Conservation (phyloP, 2,113 vertebrate genomes). For the Gopherus flavomarginatus region DNA sequence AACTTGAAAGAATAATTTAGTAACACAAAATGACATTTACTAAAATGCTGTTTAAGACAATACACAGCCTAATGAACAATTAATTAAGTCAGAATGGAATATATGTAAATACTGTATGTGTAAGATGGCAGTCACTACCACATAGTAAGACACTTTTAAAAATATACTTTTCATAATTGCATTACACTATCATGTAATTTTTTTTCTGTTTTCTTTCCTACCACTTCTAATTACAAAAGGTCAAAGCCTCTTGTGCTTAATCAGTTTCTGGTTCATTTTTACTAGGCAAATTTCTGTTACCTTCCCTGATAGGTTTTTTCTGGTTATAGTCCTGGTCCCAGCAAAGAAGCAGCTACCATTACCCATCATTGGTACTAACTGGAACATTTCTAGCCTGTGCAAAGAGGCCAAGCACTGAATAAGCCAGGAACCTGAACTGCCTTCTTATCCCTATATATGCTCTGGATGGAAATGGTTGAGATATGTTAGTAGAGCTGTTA, state of each 20-base stretch:
- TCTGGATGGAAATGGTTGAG: background rate
- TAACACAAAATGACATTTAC: rapidly evolving
- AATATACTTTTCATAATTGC: background rate
- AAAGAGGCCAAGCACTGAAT: background rate
- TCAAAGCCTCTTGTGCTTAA: background rate
- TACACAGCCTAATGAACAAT: background rate
- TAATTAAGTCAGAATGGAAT: background rate
- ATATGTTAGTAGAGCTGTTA: too few relatives aligned
- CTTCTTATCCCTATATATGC: background rate
- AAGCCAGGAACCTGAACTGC: background rate
- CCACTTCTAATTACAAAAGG: background rate
- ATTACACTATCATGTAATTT: background rate
- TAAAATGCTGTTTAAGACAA: background rate
- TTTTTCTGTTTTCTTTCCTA: background rate
- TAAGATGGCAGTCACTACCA: background rate
- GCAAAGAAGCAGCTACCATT: too few relatives aligned
- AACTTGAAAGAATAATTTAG: background rate
- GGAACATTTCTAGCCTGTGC: rapidly evolving
- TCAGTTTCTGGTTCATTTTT: background rate
- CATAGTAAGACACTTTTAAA: background rate
- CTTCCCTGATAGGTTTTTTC: background rate
- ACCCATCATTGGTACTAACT: background rate
- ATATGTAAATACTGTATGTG: background rate
- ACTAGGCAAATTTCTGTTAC: background rate
- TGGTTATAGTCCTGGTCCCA: too few relatives aligned